phyloP scores from a whole-genome alignment of 1,140 invertebrate genomes.

The Conopomorpha cramerella region DNA sequence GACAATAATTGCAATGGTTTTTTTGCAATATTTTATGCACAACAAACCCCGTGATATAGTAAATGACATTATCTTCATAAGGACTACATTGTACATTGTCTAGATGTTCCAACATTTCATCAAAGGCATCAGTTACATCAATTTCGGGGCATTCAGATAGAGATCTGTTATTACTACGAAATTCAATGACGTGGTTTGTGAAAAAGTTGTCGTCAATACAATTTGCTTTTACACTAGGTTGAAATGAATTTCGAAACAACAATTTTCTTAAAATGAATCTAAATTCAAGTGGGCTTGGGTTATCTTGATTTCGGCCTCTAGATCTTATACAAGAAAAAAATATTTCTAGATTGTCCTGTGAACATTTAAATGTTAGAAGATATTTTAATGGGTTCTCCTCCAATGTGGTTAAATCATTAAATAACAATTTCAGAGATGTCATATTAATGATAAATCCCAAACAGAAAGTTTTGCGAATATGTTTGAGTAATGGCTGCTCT shows the following conservation, averaged over 20 bases:
- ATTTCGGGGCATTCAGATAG: not conserved
- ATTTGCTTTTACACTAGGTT: conserved; percentile 13
- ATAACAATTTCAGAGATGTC: conserved; percentile 7
- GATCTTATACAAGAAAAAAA: conserved; percentile 19
- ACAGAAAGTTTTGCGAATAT: conserved; percentile 2
- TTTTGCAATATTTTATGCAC: conserved; percentile 10
- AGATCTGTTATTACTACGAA: not conserved
- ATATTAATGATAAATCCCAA: conserved; percentile 5
- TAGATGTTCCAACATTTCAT: not conserved
- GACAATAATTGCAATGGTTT: conserved; percentile 4
- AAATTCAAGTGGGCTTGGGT: conserved; percentile 14
- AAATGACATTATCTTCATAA: conserved; percentile 12
- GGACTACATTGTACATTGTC: not conserved
- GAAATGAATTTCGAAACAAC: conserved; percentile 12
- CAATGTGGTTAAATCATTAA: conserved; percentile 9
- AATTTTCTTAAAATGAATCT: conserved; percentile 11
- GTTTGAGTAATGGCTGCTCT: not conserved
- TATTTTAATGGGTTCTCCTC: conserved; percentile 10
- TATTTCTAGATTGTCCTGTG: conserved; percentile 21
- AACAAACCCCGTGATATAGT: conserved; percentile 11
- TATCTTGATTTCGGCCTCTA: conserved; percentile 12
- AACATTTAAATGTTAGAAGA: conserved; percentile 20
- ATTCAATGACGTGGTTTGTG: conserved; percentile 7
- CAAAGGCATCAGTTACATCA: not conserved
- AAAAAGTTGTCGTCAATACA: conserved; percentile 6